phyloP scores from a whole-genome alignment of 2,797 vertebrate species.

The Acanthopagrus latus region DNA sequence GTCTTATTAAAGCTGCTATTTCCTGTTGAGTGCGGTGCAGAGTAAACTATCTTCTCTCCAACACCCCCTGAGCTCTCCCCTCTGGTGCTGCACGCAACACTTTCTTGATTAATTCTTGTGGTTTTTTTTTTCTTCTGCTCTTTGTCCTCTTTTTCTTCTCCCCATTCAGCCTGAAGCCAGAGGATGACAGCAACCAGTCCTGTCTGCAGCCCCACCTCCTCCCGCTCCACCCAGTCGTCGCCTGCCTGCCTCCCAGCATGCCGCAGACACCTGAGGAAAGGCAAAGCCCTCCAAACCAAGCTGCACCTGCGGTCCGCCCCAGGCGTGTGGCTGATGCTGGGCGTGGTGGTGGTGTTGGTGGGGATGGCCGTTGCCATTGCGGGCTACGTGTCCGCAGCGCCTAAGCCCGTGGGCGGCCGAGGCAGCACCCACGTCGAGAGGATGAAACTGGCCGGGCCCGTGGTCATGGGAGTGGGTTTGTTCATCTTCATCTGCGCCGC shows the following conservation, averaged over 20 bases:
- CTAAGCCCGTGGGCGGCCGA: conserved; percentile 50
- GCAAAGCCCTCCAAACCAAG: conserved; percentile 74
- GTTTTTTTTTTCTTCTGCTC: not conserved
- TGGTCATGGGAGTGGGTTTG: conserved; percentile 96
- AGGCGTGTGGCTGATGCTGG: conserved; percentile 92
- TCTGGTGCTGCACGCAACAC: conserved; percentile 35
- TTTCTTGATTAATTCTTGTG: not conserved
- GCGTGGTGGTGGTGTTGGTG: conserved; percentile 90
- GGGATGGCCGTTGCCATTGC: conserved; percentile 92
- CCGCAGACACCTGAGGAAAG: conserved; percentile 58
- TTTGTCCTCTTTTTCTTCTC: conserved; percentile 5
- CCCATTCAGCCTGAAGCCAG: conserved; percentile 66
- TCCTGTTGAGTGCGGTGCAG: conserved; percentile 75
- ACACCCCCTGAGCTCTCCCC: conserved; percentile 18
- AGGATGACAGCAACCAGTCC: conserved; percentile 81
- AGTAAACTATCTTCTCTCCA: conserved; percentile 45
- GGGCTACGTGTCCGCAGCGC: conserved; percentile 85
- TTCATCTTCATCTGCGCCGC: conserved; percentile 99
- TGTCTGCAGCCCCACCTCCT: conserved; percentile 69
- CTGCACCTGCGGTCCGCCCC: conserved; percentile 92
- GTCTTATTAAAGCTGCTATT: conserved; percentile 79
- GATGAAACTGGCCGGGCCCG: conserved; percentile 93
- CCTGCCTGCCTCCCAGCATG: conserved; percentile 68
- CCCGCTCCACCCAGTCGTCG: conserved; percentile 62
- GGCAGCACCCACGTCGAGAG: conserved; percentile 86